Evolutionary conservation across 2,113 vertebrate genomes (phyloP).

Genomic region (Silurus meridionalis): DNA sequence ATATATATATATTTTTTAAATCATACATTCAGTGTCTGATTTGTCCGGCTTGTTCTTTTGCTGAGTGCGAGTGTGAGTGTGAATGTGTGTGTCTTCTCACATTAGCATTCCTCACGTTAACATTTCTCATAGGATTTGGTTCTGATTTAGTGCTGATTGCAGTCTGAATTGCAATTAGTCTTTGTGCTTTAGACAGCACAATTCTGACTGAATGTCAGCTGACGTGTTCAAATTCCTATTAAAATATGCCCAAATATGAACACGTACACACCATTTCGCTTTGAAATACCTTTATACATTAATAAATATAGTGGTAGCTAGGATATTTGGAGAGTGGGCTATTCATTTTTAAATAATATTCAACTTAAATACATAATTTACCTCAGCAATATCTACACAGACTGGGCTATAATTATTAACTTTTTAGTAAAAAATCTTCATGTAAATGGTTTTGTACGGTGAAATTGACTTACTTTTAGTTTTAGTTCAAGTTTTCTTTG

Average conservation of each 20-base stretch:
- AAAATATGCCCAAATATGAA: background rate
- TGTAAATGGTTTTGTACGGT: background rate
- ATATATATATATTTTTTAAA: background rate
- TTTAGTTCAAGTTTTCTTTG: background rate
- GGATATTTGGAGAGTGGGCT: background rate
- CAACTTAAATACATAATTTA: background rate
- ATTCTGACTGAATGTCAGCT: background rate
- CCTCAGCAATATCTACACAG: background rate
- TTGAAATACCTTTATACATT: background rate
- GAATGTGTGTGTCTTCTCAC: background rate
- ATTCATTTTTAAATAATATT: background rate
- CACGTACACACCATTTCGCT: background rate
- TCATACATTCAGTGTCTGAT: background rate
- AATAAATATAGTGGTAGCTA: background rate
- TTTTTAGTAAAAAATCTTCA: background rate
- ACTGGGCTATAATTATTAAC: background rate
- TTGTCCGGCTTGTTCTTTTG: background rate
- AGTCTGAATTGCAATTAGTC: slow-evolving; percentile 4
- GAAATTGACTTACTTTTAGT: background rate
- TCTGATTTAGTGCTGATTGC: background rate
- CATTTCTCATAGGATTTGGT: slow-evolving; percentile 6
- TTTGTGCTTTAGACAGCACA: background rate
- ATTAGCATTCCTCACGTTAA: background rate
- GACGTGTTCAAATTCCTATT: background rate
- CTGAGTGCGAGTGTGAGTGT: background rate